Base-by-base conservation (phyloP, 2,888 invertebrate genomes). In the Aphelenchoides bicaudatus region DNA sequence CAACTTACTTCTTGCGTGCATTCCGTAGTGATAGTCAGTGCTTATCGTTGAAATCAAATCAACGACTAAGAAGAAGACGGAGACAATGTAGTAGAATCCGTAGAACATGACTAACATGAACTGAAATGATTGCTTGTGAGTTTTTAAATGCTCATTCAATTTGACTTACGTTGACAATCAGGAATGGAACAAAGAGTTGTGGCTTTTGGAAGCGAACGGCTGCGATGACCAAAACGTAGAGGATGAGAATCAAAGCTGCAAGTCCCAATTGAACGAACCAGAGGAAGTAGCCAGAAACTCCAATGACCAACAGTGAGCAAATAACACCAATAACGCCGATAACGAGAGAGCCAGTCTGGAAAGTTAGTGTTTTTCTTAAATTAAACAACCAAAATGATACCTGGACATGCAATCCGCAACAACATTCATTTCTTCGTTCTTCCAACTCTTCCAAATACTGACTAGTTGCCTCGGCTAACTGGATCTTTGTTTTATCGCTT, bases 341-440 rank as follows among this genome's bases (percentile, higher is more conserved):
- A 1, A 49, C 34, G 21, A 49, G 49, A 1, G 49, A 23, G 10
- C 49, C 49, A 1, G 49, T 49, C 30, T 49, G 43, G 27, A 43
- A 43, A 43, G n/a, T n/a, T n/a, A n/a, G n/a, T n/a, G n/a, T n/a
- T n/a, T n/a, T n/a, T n/a, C n/a, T n/a, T n/a, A n/a, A n/a, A n/a
- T n/a, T n/a, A n/a, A n/a, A n/a, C n/a, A n/a, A n/a, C n/a, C n/a
- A n/a, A n/a, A n/a, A n/a, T n/a, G n/a, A n/a, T 43, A 43, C 43
- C 43, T 43, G 49, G 10, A 49, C 49, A 29, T 49, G 49, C 30
- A 49, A 10, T 29, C 49, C 49, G 30, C 49, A 49, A 49, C 49
- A 49, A 49, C 49, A 49, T 16, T 34, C 34, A 16, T 34, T 34
- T 34, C 34, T 13, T 34, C 34, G 34, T 16, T 34, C 34, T 16